Evolutionary conservation across 2,888 invertebrate species (phyloP).

Genomic region (Sarcophaga carnaria): DNA sequence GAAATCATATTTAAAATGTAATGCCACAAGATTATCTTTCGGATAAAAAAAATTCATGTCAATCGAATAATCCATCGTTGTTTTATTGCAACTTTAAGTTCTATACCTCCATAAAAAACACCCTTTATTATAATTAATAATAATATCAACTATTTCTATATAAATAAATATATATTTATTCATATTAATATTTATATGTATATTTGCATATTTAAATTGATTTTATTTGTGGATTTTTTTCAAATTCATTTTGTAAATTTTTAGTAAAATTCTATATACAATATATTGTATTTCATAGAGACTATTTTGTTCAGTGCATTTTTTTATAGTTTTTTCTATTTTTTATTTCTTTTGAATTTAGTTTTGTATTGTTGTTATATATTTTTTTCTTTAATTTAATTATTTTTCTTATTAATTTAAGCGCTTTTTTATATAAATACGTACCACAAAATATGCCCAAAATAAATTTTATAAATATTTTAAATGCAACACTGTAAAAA

Average conservation of each 20-base stretch:
- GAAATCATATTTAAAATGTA: no score
- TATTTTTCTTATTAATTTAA: slow-evolving; percentile 42
- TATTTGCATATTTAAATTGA: not conserved
- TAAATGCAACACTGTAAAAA: slow-evolving; percentile 64
- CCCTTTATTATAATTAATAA: no score
- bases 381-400: slow-evolving; percentile 20
- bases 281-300: not conserved
- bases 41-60: no score
- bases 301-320: slow-evolving; percentile 1
- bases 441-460: slow-evolving; percentile 48
- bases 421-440: slow-evolving; percentile 58
- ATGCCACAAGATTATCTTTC: no score
- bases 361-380: not conserved
- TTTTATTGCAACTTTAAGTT: no score
- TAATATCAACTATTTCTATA: not conserved
- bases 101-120: no score
- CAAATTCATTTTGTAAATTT: not conserved
- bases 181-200: not conserved
- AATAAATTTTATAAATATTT: slow-evolving; percentile 26
- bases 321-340: not conserved
- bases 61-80: no score
- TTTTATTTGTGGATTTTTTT: no score
- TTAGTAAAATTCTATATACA: not conserved
- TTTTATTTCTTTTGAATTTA: not conserved
- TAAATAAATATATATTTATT: not conserved